Percentiles rank a stretch among this genome's conserved stretches.
These are phyloP conservation scores for Hyperopisus bebe DNA, from an alignment of 2,113 vertebrate genomes.

Conservation along the genomic window DNA sequence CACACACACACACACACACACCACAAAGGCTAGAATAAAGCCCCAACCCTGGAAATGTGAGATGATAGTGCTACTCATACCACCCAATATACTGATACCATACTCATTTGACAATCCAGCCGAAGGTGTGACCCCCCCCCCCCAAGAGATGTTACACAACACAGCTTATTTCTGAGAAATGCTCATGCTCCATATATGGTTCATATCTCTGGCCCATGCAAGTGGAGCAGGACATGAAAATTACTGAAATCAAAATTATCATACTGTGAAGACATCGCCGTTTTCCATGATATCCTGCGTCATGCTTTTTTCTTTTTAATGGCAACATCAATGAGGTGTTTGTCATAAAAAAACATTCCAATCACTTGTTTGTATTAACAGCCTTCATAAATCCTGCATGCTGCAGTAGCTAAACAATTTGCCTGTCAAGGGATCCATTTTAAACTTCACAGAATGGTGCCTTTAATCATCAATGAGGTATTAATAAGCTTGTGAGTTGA, in stretches of 20 bases:
- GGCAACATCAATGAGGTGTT: neutral
- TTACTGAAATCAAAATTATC: neutral
- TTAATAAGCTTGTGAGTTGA: neutral
- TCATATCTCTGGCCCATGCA: neutral
- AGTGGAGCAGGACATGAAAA: neutral
- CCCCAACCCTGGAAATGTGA: neutral
- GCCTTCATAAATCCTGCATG: neutral
- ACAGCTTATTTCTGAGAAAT: neutral
- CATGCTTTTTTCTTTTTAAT: neutral
- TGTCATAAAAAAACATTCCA: neutral
- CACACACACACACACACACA: too few species aligned
- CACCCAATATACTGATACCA: neutral
- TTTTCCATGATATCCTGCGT: neutral
- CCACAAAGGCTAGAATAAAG: neutral
- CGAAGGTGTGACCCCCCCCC: neutral
- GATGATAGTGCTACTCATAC: neutral
- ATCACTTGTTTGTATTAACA: neutral
- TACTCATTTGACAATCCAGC: neutral
- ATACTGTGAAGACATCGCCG: neutral
- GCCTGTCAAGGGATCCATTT: neutral
- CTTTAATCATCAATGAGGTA: constrained; percentile 2
- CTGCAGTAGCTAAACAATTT: neutral
- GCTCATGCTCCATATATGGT: neutral
- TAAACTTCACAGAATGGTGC: constrained; percentile 5
- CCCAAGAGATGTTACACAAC: neutral